phyloP scores from a whole-genome alignment of 2,113 vertebrate genomes.

The Petrocephalus zakoni region DNA sequence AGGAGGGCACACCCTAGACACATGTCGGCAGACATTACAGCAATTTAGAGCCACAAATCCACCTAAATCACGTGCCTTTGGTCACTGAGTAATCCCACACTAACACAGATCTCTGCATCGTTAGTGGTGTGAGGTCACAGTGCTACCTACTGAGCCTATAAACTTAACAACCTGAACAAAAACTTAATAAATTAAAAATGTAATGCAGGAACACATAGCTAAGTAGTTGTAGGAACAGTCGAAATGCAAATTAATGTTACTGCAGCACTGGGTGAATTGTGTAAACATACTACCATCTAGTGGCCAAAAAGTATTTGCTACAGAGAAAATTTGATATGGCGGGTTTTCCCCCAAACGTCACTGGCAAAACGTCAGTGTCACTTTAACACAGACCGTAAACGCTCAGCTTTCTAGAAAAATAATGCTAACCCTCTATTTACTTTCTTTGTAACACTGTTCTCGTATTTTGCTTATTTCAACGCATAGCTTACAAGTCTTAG shows the following conservation, averaged over 20 bases:
- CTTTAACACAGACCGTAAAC: neutral
- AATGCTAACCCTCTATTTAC: neutral
- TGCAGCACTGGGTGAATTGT: neutral
- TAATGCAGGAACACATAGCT: neutral
- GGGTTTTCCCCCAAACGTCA: neutral
- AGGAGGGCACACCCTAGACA: neutral
- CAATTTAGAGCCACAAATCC: neutral
- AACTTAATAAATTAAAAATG: neutral
- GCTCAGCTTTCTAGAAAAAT: neutral
- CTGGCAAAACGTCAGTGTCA: neutral
- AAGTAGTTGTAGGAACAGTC: neutral
- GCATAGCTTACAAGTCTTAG: neutral
- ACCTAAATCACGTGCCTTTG: neutral
- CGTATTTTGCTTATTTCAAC: neutral
- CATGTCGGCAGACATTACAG: neutral
- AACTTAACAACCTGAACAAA: neutral
- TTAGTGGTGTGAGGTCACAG: neutral
- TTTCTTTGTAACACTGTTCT: neutral
- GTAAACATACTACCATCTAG: constrained; percentile 6
- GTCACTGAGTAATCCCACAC: neutral
- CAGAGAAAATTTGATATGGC: neutral
- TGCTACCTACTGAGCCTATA: neutral
- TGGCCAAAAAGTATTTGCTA: neutral
- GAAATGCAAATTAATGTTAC: neutral
- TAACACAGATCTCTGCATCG: neutral